Evolutionary conservation across 2,113 vertebrate species (phyloP).

Genomic region (Solea senegalensis): DNA sequence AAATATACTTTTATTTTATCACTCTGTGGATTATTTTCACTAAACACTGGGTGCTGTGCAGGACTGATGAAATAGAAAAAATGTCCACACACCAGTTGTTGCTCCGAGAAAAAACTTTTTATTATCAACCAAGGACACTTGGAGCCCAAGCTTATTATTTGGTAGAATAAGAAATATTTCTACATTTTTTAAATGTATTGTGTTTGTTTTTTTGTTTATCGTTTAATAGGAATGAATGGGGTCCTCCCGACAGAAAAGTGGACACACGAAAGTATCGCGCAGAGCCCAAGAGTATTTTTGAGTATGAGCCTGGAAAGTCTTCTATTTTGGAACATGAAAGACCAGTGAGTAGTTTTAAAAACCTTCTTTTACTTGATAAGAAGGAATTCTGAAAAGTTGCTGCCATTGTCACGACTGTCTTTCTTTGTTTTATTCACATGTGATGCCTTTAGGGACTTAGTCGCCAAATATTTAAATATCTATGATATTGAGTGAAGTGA

Average conservation of each 20-base stretch:
- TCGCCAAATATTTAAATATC: background rate
- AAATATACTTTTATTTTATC: background rate
- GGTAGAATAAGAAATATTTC: too few relatives aligned
- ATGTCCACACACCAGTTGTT: too few relatives aligned
- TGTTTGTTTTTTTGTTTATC: conserved; percentile 8
- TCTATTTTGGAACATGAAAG: conserved; percentile 96
- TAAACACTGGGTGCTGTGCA: too few relatives aligned
- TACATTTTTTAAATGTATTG: background rate
- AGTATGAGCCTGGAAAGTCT: conserved; percentile 97
- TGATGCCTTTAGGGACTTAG: background rate
- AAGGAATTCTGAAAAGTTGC: background rate
- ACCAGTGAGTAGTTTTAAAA: conserved; percentile 85
- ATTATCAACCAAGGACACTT: too few relatives aligned
- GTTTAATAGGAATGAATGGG: conserved; percentile 91
- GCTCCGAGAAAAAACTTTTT: too few relatives aligned
- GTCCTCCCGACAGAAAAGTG: conserved; percentile 95
- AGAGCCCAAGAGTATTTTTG: conserved; percentile 98
- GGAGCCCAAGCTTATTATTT: too few relatives aligned
- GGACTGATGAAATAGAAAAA: too few relatives aligned
- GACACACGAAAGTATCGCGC: conserved; percentile 96
- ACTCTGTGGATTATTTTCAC: background rate
- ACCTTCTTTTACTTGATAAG: background rate
- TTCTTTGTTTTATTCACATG: background rate
- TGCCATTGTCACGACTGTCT: background rate
- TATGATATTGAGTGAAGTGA: background rate